These are phyloP conservation scores for Drosophila histrio DNA, from an alignment of 2,888 invertebrate species.

Conservation along the genomic window DNA sequence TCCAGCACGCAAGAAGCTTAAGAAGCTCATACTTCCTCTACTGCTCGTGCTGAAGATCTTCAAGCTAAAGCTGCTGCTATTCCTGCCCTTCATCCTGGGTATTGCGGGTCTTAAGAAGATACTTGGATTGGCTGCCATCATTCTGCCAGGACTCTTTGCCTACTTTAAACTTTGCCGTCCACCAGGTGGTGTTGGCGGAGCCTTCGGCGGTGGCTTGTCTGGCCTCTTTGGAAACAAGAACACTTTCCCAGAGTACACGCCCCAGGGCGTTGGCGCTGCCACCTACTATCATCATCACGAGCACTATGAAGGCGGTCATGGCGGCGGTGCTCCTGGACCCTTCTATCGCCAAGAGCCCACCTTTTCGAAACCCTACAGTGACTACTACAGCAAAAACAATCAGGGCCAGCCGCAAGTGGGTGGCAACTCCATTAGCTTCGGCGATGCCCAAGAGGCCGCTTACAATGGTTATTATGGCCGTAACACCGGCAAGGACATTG, in stretches of 20 bases:
- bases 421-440: constrained; percentile 86
- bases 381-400: constrained; percentile 84
- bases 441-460: constrained; percentile 88
- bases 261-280: constrained; percentile 90
- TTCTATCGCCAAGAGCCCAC: constrained; percentile 80
- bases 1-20: constrained; percentile 91
- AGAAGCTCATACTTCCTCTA: constrained; percentile 93
- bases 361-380: constrained; percentile 83
- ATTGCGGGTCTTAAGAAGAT: constrained; percentile 94
- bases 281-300: constrained; percentile 85
- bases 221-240: constrained; percentile 79
- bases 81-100: constrained; percentile 92
- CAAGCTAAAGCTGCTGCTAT: constrained; percentile 92
- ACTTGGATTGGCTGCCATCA: constrained; percentile 91
- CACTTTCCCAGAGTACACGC: constrained; percentile 87
- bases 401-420: constrained; percentile 55
- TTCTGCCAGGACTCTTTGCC: constrained; percentile 92
- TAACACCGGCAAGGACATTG: constrained; percentile 85
- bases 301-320: constrained; percentile 76
- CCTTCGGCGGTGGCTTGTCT: constrained; percentile 82
- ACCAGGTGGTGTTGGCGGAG: constrained; percentile 85
- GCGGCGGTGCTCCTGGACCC: constrained; percentile 61
- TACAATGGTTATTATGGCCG: constrained; percentile 91
- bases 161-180: constrained; percentile 94
- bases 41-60: constrained; percentile 92